These are phyloP conservation scores for Hafferia zeledoni DNA, from an alignment of 2,797 vertebrate genomes.

Conservation along the genomic window DNA sequence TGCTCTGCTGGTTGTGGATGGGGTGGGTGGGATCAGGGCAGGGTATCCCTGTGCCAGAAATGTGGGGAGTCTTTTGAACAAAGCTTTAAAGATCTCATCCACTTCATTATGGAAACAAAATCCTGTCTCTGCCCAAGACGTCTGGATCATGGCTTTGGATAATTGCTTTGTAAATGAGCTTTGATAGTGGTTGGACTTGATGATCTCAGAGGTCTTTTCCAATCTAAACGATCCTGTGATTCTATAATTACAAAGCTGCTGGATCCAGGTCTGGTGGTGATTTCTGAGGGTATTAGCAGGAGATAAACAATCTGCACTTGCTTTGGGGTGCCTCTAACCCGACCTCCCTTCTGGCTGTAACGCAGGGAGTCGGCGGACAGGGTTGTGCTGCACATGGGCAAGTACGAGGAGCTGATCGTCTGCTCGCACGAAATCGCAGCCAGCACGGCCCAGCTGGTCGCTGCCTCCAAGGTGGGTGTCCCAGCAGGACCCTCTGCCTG, in stretches of 20 bases:
- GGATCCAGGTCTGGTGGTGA: background rate
- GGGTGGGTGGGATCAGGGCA: background rate
- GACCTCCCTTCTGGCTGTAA: background rate
- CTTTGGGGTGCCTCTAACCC: background rate
- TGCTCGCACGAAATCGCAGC: conserved; percentile 97
- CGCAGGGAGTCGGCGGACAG: conserved; percentile 93
- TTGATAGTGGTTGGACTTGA: background rate
- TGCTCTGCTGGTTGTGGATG: background rate
- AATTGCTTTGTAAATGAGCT: background rate
- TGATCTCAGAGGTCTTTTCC: background rate
- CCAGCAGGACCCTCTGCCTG: background rate
- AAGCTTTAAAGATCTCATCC: background rate
- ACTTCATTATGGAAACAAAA: background rate
- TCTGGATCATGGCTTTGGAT: background rate
- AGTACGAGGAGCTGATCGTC: conserved; percentile 95
- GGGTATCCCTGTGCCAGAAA: background rate
- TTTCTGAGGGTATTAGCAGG: background rate
- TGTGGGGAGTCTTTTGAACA: background rate
- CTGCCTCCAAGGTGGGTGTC: conserved; percentile 91
- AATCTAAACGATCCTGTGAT: background rate
- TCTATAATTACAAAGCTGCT: background rate
- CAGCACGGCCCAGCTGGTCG: conserved; percentile 96
- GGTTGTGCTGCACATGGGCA: conserved; percentile 93
- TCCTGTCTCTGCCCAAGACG: background rate
- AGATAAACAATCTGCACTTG: background rate